These are phyloP conservation scores for Indicator maculatus DNA, from an alignment of 2,113 vertebrate genomes.

Conservation along the genomic window DNA sequence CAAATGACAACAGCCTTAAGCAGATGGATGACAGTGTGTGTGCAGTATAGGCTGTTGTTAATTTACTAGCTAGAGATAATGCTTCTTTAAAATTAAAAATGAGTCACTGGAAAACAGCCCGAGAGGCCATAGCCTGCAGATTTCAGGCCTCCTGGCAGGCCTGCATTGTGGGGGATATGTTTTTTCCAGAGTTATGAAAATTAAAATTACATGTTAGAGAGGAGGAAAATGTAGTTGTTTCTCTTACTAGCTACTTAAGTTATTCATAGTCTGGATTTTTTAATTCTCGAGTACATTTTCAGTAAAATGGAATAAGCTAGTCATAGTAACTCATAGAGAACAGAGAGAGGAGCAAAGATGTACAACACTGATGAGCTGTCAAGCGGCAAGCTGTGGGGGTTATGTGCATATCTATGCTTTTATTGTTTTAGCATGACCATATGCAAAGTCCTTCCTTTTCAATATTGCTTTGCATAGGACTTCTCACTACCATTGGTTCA, in stretches of 20 bases:
- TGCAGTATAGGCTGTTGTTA: conserved; percentile 71
- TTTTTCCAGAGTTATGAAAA: conserved; percentile 52
- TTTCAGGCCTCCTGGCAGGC: conserved; percentile 49
- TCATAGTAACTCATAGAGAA: background rate
- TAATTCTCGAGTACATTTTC: background rate
- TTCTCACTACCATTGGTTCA: background rate
- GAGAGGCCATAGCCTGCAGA: conserved; percentile 47
- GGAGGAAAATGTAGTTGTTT: conserved; percentile 46
- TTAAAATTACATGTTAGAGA: conserved; percentile 51
- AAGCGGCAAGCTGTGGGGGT: background rate
- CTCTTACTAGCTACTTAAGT: conserved; percentile 8
- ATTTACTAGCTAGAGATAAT: conserved; percentile 78
- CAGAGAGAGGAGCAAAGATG: background rate
- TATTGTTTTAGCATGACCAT: background rate
- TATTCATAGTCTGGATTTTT: conserved; percentile 7
- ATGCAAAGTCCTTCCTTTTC: background rate
- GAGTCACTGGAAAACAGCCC: conserved; percentile 69
- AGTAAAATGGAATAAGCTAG: conserved; percentile 20
- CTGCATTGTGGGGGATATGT: conserved; percentile 7
- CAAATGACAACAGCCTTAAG: conserved; percentile 77
- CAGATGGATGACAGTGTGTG: conserved; percentile 74
- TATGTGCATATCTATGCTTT: background rate
- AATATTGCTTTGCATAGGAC: background rate
- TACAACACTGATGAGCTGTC: background rate
- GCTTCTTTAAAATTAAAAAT: conserved; percentile 75